phyloP scores from a whole-genome alignment of 2,797 vertebrate genomes.

The Hipposideros larvatus region DNA sequence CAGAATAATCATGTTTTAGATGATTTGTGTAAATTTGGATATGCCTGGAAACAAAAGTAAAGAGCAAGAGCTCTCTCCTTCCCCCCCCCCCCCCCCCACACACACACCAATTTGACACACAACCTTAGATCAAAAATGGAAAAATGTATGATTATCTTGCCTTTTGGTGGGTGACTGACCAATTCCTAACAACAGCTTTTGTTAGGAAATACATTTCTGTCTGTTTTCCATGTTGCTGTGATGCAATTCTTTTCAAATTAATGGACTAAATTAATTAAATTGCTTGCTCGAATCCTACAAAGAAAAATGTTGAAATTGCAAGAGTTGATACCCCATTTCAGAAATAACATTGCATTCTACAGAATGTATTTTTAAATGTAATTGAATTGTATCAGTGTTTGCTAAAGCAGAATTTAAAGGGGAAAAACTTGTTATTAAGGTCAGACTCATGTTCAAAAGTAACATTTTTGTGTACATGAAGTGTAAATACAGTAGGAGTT shows the following conservation, averaged over 20 bases:
- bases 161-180: background rate
- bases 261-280: constrained; percentile 39
- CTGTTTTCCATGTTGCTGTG: background rate
- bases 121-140: constrained; percentile 49
- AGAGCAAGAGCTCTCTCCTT: background rate
- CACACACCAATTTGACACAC: background rate
- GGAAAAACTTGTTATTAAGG: background rate
- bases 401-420: constrained; percentile 33
- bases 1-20: background rate
- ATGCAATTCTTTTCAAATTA: constrained; percentile 30
- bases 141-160: constrained; percentile 33
- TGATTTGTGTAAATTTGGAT: background rate
- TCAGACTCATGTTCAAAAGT: background rate
- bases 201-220: background rate
- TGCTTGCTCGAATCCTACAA: constrained; percentile 13
- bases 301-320: constrained; percentile 6
- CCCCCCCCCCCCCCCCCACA: background rate
- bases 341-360: constrained; percentile 43
- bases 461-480: constrained; percentile 39
- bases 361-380: constrained; percentile 43
- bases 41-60: background rate
- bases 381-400: constrained; percentile 34
- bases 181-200: constrained; percentile 10
- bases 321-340: constrained; percentile 52
- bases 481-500: background rate